Evolutionary conservation across 2,797 vertebrate species (phyloP).

Genomic region (Champsocephalus esox): DNA sequence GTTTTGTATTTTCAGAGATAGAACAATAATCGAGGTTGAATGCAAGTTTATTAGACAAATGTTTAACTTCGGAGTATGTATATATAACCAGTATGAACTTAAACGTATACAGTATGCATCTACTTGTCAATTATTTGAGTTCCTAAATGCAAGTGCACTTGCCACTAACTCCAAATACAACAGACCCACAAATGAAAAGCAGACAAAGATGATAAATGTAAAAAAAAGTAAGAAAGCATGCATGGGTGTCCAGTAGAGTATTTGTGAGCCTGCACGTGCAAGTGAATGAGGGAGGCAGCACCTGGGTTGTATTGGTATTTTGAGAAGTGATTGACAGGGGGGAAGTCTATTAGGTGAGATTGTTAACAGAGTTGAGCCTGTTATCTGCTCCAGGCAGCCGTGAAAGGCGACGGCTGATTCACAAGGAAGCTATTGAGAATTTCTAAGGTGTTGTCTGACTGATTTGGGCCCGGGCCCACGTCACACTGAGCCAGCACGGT

Average conservation of each 20-base stretch:
- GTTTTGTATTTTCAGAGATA: not conserved
- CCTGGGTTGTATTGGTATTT: constrained; percentile 80
- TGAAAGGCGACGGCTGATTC: constrained; percentile 83
- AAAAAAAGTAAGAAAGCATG: constrained; percentile 27
- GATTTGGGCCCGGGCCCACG: constrained; percentile 78
- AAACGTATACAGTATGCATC: no score
- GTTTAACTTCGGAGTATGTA: no score
- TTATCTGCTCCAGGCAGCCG: constrained; percentile 87
- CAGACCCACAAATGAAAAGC: constrained; percentile 48
- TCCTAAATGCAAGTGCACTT: constrained; percentile 24
- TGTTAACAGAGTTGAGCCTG: constrained; percentile 86
- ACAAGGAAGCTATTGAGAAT: constrained; percentile 85
- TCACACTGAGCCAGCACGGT: constrained; percentile 70
- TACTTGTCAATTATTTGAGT: not conserved
- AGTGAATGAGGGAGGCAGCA: constrained; percentile 52
- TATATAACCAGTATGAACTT: no score
- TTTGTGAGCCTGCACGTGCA: constrained; percentile 22
- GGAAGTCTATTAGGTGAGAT: constrained; percentile 89
- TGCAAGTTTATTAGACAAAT: no score
- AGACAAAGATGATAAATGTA: constrained; percentile 4
- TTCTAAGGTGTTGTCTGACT: constrained; percentile 87
- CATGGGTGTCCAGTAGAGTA: constrained; percentile 16
- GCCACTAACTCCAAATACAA: constrained; percentile 35
- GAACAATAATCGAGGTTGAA: no score
- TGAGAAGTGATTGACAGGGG: constrained; percentile 85